A percentile compares a stretch with the other conserved stretches of the same genome.
These are phyloP conservation scores for Pseudoatta argentina DNA, from an alignment of 1,140 invertebrate species.

Conservation along the genomic window DNA sequence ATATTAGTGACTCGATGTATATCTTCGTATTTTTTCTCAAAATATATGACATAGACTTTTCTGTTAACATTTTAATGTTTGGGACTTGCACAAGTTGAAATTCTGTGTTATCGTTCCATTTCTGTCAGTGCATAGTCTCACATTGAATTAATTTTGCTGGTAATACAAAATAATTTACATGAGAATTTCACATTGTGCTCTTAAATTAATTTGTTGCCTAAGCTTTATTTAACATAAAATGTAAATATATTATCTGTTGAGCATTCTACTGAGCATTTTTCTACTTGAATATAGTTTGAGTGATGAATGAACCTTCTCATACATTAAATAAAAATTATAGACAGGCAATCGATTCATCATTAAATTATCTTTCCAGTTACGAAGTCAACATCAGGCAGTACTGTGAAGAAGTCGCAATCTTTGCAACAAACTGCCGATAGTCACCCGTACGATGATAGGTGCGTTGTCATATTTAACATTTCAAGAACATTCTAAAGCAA, in stretches of 20 bases:
- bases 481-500: not conserved
- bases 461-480: conserved; percentile 34
- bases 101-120: not conserved
- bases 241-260: conserved; percentile 47
- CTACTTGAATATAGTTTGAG: conserved; percentile 47
- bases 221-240: conserved; percentile 30
- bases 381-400: conserved; percentile 80
- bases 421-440: conserved; percentile 85
- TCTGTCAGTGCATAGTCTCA: not conserved
- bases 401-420: conserved; percentile 86
- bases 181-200: conserved; percentile 53
- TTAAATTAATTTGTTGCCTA: conserved; percentile 34
- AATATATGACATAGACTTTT: conserved; percentile 41
- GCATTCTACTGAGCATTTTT: conserved; percentile 15
- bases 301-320: conserved; percentile 32
- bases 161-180: not conserved
- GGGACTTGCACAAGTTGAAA: conserved; percentile 50
- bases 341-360: conserved; percentile 47
- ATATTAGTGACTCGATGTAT: conserved; percentile 16
- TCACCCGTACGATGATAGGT: conserved; percentile 85
- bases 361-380: conserved; percentile 83
- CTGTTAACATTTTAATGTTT: conserved; percentile 35
- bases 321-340: not conserved
- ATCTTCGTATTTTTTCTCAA: conserved; percentile 26
- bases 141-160: not conserved